Evolutionary conservation across 1,140 invertebrate genomes (phyloP).

Genomic region (Eulimnadia texana): DNA sequence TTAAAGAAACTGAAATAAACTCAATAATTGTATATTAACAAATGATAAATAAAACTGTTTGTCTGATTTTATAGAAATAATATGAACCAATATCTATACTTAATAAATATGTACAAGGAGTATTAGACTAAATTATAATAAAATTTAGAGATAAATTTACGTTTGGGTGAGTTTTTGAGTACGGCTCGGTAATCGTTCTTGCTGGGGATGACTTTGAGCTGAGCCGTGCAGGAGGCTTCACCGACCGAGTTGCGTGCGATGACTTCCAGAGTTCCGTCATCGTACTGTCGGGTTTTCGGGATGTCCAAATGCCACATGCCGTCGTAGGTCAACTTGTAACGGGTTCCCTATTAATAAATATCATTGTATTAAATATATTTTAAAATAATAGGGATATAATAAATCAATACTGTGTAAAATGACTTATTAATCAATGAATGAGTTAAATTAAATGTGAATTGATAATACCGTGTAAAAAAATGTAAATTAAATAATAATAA

Average conservation of each 20-base stretch:
- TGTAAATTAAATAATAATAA: too few relatives aligned
- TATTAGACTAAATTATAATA: neutral
- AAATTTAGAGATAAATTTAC: slow-evolving; percentile 48
- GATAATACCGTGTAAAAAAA: too few relatives aligned
- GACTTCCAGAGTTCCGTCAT: slow-evolving; percentile 83
- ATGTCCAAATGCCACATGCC: slow-evolving; percentile 97
- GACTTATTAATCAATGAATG: too few relatives aligned
- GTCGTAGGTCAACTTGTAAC: slow-evolving; percentile 90
- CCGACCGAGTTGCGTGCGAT: slow-evolving; percentile 84
- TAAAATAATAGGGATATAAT: too few relatives aligned
- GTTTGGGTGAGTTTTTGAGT: slow-evolving; percentile 85
- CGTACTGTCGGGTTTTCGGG: slow-evolving; percentile 88
- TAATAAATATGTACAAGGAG: too few relatives aligned
- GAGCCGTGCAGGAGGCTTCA: slow-evolving; percentile 73
- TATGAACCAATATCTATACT: neutral
- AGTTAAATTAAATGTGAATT: too few relatives aligned
- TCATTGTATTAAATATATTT: too few relatives aligned
- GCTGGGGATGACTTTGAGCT: slow-evolving; percentile 76
- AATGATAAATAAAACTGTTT: too few relatives aligned
- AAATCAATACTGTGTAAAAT: too few relatives aligned
- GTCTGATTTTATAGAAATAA: neutral
- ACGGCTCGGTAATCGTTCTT: slow-evolving; percentile 90
- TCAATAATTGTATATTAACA: too few relatives aligned
- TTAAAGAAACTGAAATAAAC: too few relatives aligned
- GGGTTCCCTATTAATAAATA: slow-evolving; percentile 73